Conservation (phyloP, 2,888 invertebrate genomes). For the Cataglyphis cursor region DNA sequence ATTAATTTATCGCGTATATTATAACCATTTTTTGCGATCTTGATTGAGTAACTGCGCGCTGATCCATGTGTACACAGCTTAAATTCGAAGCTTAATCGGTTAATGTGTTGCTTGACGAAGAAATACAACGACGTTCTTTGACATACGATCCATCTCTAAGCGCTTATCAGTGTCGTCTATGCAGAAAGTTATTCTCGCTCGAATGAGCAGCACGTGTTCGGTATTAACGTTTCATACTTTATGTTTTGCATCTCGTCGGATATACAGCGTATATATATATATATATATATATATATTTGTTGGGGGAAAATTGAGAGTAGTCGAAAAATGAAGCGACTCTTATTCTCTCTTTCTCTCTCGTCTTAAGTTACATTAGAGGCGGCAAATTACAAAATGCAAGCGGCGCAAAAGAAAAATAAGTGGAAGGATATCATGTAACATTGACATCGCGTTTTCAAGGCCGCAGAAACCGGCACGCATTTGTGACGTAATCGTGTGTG, state of each 20-base stretch:
- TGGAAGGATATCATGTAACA: slow-evolving; percentile 50
- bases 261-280: not conserved
- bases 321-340: not conserved
- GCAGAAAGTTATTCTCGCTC: slow-evolving; percentile 43
- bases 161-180: slow-evolving; percentile 52
- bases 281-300: too few relatives aligned
- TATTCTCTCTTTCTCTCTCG: not conserved
- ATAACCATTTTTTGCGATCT: not conserved
- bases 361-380: not conserved
- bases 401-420: not conserved
- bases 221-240: slow-evolving; percentile 22
- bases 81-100: slow-evolving; percentile 16
- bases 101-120: slow-evolving; percentile 29
- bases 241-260: not conserved
- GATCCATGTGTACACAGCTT: not conserved
- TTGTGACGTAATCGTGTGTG: slow-evolving; percentile 63
- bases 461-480: slow-evolving; percentile 51
- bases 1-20: not conserved
- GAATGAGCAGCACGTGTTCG: slow-evolving; percentile 38
- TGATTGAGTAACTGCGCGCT: not conserved
- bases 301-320: not conserved
- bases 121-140: slow-evolving; percentile 47
- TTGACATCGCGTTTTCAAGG: slow-evolving; percentile 74
- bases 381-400: not conserved
- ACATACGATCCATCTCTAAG: not conserved